Base-by-base conservation (phyloP, 2,888 invertebrate genomes). In the Portevinia maculata region DNA sequence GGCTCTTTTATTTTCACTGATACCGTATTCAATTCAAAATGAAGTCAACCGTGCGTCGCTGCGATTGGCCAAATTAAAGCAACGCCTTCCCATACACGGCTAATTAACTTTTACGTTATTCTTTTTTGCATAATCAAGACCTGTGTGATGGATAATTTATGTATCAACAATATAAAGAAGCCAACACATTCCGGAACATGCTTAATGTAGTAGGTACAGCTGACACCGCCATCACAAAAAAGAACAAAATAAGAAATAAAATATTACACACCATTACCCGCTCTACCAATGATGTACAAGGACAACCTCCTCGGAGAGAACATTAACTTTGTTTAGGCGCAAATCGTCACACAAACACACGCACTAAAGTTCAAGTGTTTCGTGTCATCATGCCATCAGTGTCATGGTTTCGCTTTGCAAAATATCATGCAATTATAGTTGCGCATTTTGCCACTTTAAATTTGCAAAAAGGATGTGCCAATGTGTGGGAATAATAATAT, bases 311-410 rank as follows among this genome's bases (percentile, higher is more conserved):
- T 75, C 48, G 17, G 34, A 34, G 55, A 41, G 53, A 74, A 67
- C 57, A 41, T 62, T 30, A 24, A 37, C 59, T 50, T 44, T 44
- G 11, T 15, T 17, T 19, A 39, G 24, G 11, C 55, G 50, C 37
- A 50, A 30, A 39, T 39, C 39, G 13, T n/a, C 0, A 13, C 7
- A 34, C 50, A 57, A 8, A 28, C 34, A 37, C 34, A 24, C 52
- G 28, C 24, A 62, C 39, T 32, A 53, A 62, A 41, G 41, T 30
- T 52, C 39, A 64, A 59, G 69, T 64, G 57, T 64, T 64, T 70
- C 69, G 59, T 75, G 81, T 75, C 81, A 81, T 59, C 64, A 52
- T 75, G 75, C 69, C 74, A 67, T 67, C 60, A 73, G 67, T 67
- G 73, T 52, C 48, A 75, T 62, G 74, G 69, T 41, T 46, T 44